Base-by-base conservation (phyloP, 2,113 vertebrate genomes). In the Ptyas mucosa region DNA sequence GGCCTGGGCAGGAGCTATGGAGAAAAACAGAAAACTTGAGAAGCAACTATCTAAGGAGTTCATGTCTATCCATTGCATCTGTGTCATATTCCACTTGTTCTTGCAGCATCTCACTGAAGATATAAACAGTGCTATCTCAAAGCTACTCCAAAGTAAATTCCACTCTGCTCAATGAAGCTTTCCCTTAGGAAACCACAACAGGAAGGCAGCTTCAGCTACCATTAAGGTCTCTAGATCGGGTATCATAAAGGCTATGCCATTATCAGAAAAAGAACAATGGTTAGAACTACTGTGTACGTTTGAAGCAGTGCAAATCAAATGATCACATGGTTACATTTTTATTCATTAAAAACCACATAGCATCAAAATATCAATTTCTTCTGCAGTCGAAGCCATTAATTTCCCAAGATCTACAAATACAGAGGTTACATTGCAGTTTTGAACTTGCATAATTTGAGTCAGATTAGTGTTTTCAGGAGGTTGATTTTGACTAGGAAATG, bases 1-100 rank as follows among this genome's bases (percentile, higher is more conserved):
- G 51, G 99, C 99, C 90, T 99, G 99, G 94, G 99, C 98, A 90
- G 98, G 99, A 97, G 99, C 99, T 99, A 97, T 4, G 0, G 69
- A 93, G 52, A 85, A 18, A n/a, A 90, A 89, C 92, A 52, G 89
- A 91, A 85, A 94, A 24, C 24, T 94, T 94, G 93, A 89, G 52
- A 85, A 49, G 52, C 86, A 93, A 94, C 90, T 0, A 15, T 46
- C 34, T 39, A n/a, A 21, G 11, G 18, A 46, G 15, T 20, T 29
- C 3, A 15, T 81, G 10, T 26, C 49, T 34, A 53, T 34, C 49
- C 12, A 53, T 0, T 53, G 29, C 64, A n/a, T 9, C 15, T 20
- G 1, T 58, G 26, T 55, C 5, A 34, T 43, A 52, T 10, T 75
- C 1, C 18, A 88, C 1, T 29, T 92, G 86, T 23, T 18, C 29